Evolutionary conservation across 2,797 vertebrate species (phyloP).

Genomic region (Cynopterus sphinx): DNA sequence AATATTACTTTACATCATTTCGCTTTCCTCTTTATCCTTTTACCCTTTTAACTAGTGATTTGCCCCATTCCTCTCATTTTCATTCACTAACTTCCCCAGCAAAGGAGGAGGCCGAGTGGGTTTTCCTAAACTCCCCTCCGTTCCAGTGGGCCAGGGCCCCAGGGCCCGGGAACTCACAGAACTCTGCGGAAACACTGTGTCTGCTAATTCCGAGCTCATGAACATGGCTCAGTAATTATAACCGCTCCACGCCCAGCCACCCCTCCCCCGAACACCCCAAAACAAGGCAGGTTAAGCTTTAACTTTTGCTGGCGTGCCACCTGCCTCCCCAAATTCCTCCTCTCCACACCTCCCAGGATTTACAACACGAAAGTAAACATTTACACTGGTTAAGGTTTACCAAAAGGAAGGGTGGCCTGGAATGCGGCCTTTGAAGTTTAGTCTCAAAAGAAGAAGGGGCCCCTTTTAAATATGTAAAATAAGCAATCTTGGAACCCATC

Average conservation of each 20-base stretch:
- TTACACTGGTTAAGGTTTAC: slow-evolving; percentile 77
- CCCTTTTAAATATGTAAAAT: slow-evolving; percentile 35
- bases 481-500: neutral
- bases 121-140: neutral
- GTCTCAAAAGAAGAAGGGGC: slow-evolving; percentile 27
- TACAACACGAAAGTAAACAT: slow-evolving; percentile 76
- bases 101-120: neutral
- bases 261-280: neutral
- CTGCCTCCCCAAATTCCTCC: slow-evolving; percentile 56
- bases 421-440: slow-evolving; percentile 69
- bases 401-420: slow-evolving; percentile 68
- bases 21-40: neutral
- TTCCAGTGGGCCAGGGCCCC: neutral
- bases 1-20: neutral
- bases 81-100: neutral
- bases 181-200: neutral
- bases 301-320: slow-evolving; percentile 70
- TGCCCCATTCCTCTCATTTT: neutral
- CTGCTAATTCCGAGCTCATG: neutral
- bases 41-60: neutral
- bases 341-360: slow-evolving; percentile 41
- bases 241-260: neutral
- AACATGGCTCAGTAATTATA: slow-evolving; percentile 22
- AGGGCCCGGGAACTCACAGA: neutral
- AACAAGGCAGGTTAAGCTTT: slow-evolving; percentile 71